Percentiles rank a stretch among this genome's conserved stretches.
phyloP scores from a whole-genome alignment of 2,113 vertebrate genomes.

The Athene noctua region DNA sequence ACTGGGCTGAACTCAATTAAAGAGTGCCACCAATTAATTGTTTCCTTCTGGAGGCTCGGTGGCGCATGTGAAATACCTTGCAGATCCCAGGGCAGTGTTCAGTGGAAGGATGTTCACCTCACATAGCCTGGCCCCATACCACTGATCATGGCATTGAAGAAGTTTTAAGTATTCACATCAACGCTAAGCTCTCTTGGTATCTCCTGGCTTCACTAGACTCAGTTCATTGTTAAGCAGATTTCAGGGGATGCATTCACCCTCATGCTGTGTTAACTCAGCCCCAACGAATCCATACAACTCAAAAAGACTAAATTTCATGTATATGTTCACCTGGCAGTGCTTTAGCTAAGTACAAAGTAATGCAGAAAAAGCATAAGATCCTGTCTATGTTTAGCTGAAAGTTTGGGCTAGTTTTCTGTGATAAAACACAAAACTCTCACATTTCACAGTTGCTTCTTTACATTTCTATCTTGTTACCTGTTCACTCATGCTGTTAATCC shows the following conservation, averaged over 20 bases:
- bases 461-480: constrained; percentile 76
- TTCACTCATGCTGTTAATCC: constrained; percentile 98
- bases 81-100: not conserved
- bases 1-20: not conserved
- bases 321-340: not conserved
- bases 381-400: not conserved
- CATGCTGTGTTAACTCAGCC: not conserved
- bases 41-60: not conserved
- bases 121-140: not conserved
- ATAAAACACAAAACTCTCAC: not conserved
- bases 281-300: not conserved
- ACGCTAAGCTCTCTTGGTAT: not conserved
- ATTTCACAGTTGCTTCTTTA: not conserved
- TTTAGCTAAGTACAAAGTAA: not conserved
- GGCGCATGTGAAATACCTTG: not conserved
- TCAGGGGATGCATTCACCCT: not conserved
- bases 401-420: not conserved
- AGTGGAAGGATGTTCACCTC: not conserved
- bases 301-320: not conserved
- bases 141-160: not conserved
- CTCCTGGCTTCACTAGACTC: not conserved
- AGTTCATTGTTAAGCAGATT: not conserved
- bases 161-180: not conserved
- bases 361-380: not conserved
- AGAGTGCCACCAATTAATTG: not conserved